Base-by-base conservation (phyloP, 2,797 vertebrate genomes). In the Kryptopterus vitreolus region DNA sequence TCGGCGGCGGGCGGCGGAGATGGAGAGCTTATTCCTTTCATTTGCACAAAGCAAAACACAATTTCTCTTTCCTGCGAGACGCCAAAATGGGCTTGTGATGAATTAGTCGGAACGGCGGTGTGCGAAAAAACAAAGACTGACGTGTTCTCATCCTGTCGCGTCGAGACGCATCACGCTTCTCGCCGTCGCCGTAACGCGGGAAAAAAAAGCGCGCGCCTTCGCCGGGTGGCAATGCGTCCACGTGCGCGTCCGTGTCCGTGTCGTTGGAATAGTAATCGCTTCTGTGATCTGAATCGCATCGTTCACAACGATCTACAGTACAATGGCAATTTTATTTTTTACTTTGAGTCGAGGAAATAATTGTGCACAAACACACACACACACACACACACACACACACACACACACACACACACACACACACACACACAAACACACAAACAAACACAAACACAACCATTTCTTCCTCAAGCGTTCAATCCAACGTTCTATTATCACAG, bases 1-100 rank as follows among this genome's bases (percentile, higher is more conserved):
- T 86, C 91, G 91, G 91, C 89, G 88, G 89, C 87, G 89, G 90
- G 85, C 89, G 87, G 90, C 87, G 82, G 74, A 90, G 89, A 91
- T 82, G 84, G 84, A 87, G 84, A 87, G 91, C 87, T 89, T 90
- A 90, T 87, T 91, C 88, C 80, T 88, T 89, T 70, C 63, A 88
- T 90, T 90, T 89, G 85, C 87, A 87, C 88, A 87, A 85, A 85
- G 86, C 87, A 85, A 90, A 90, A 87, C 86, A 86, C 79, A 69
- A 85, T 87, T 89, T 86, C 84, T 65, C 69, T 69, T 79, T 78
- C 31, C 83, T 88, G 81, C 66, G 62, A 57, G 61, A 79, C 63
- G 79, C 79, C 87, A 83, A 90, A 86, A 84, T 82, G 61, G 84
- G 77, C 86, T n/a, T 88, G 85, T 86, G 83, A 88, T 87, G 85